Evolutionary conservation across 2,888 invertebrate genomes (phyloP).

Genomic region (Sclerodermus sp.): DNA sequence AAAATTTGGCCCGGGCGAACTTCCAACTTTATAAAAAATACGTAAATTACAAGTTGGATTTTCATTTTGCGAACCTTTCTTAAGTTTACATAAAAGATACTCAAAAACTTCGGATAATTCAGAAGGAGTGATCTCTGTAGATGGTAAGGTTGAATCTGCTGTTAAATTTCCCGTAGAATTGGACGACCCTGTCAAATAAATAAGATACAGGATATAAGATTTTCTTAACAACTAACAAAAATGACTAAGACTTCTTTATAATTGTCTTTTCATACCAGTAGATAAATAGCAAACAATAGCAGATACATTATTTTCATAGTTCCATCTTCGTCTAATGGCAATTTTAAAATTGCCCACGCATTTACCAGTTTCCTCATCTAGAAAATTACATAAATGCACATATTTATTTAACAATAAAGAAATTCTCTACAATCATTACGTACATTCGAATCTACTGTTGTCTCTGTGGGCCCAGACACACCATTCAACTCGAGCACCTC

Average conservation of each 20-base stretch:
- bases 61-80: conserved; percentile 58
- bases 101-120: conserved; percentile 63
- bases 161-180: conserved; percentile 53
- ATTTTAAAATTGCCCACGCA: conserved; percentile 81
- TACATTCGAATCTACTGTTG: conserved; percentile 86
- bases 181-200: conserved; percentile 44
- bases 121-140: conserved; percentile 56
- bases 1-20: conserved; percentile 58
- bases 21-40: conserved; percentile 75
- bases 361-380: conserved; percentile 90
- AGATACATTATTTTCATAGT: conserved; percentile 84
- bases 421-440: conserved; percentile 43
- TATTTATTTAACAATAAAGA: conserved; percentile 2
- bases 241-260: too few species aligned
- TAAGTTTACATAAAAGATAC: conserved; percentile 62
- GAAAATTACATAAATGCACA: conserved; percentile 33
- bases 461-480: conserved; percentile 89
- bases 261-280: conserved; percentile 64
- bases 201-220: too few species aligned
- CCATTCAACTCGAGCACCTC: conserved; percentile 85
- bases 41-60: conserved; percentile 72
- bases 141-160: conserved; percentile 44
- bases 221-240: too few species aligned
- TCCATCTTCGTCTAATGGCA: conserved; percentile 83
- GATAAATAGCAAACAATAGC: conserved; percentile 83